Evolutionary conservation across 2,888 invertebrate genomes (phyloP).

Genomic region (Patella caerulea): DNA sequence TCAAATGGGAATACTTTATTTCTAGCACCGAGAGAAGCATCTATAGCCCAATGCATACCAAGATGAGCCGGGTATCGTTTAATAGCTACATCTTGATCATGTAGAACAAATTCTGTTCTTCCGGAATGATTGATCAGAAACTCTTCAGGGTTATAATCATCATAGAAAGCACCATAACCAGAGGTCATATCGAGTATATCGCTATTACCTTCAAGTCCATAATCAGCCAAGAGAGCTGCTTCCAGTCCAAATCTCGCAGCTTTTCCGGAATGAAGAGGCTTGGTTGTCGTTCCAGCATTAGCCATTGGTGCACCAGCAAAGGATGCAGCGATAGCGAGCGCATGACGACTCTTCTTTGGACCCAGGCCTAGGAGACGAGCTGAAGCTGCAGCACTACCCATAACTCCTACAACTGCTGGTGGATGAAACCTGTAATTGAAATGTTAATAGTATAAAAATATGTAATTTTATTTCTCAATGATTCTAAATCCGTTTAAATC

Average conservation of each 20-base stretch:
- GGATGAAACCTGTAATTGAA: conserved; percentile 50
- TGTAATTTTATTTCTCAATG: neutral
- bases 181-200: conserved; percentile 52
- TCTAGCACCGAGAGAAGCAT: conserved; percentile 44
- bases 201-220: conserved; percentile 52
- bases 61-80: conserved; percentile 59
- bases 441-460: neutral
- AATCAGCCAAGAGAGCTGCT: conserved; percentile 51
- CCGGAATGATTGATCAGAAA: conserved; percentile 31
- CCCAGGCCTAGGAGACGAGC: conserved; percentile 47
- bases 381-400: conserved; percentile 57
- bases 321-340: conserved; percentile 56
- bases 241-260: conserved; percentile 55
- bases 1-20: conserved; percentile 20
- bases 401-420: conserved; percentile 58
- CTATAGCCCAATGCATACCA: conserved; percentile 62
- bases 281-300: conserved; percentile 57
- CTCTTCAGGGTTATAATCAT: conserved; percentile 49
- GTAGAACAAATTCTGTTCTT: conserved; percentile 38
- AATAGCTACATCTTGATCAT: conserved; percentile 46
- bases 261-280: conserved; percentile 57
- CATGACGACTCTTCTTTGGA: conserved; percentile 45
- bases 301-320: conserved; percentile 61
- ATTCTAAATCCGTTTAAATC: too few relatives aligned
- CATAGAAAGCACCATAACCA: conserved; percentile 57